Conservation (phyloP, 2,797 vertebrate genomes). For the Bradypodion pumilum region DNA sequence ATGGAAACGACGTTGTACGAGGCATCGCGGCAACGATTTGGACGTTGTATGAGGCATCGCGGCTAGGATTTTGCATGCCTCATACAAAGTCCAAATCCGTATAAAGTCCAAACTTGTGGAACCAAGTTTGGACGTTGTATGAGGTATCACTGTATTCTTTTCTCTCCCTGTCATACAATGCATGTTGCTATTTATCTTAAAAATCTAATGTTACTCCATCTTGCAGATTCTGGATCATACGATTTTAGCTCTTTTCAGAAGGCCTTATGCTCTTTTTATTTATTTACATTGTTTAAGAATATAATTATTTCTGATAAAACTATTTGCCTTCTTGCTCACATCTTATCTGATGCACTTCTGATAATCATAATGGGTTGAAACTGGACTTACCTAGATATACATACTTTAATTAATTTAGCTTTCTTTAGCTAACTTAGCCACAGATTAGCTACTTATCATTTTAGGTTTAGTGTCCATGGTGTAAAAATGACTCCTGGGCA, state of each 20-base stretch:
- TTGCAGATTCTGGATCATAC: not conserved
- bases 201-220: not conserved
- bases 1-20: too few relatives aligned
- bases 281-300: not conserved
- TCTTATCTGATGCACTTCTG: not conserved
- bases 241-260: not conserved
- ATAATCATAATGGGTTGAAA: not conserved
- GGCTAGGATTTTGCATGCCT: too few relatives aligned
- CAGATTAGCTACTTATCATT: not conserved
- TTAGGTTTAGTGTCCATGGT: not conserved
- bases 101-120: too few relatives aligned
- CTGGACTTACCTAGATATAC: too few relatives aligned
- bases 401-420: too few relatives aligned
- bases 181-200: not conserved
- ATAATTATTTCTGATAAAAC: not conserved
- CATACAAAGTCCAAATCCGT: too few relatives aligned
- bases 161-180: not conserved
- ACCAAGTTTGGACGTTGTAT: too few relatives aligned
- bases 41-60: too few relatives aligned
- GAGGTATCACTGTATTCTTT: too few relatives aligned
- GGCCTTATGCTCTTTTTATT: not conserved
- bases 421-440: too few relatives aligned
- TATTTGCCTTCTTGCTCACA: not conserved
- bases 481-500: too few relatives aligned
- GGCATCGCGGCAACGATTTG: too few relatives aligned